phyloP scores from a whole-genome alignment of 1,140 invertebrate species.

The Achatina immaculata region DNA sequence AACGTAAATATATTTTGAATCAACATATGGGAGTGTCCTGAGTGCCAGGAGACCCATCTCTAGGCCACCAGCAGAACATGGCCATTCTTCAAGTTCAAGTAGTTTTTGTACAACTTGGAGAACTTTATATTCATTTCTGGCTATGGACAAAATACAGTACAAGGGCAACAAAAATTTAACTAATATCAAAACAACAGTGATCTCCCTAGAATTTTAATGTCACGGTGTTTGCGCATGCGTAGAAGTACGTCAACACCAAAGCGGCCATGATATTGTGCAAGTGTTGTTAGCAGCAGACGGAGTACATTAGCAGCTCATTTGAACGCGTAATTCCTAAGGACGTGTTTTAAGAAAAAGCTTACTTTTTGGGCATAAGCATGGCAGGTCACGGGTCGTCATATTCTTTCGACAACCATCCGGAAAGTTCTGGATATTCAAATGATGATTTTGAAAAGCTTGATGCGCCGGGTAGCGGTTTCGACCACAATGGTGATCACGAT shows the following conservation, averaged over 20 bases:
- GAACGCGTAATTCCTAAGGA: not conserved
- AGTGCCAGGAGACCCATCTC: no score
- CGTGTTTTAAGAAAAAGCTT: not conserved
- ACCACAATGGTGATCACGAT: constrained; percentile 6
- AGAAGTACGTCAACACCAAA: constrained; percentile 40
- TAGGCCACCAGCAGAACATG: no score
- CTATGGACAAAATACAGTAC: no score
- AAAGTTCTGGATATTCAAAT: constrained; percentile 40
- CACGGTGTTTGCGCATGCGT: constrained; percentile 35
- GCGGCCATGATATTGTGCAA: constrained; percentile 38
- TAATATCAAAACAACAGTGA: no score
- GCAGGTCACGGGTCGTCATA: constrained; percentile 9
- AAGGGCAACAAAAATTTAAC: no score
- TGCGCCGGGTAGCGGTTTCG: constrained; percentile 32
- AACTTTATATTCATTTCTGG: no score
- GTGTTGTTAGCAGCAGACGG: not conserved
- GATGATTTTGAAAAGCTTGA: constrained; percentile 56
- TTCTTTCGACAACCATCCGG: constrained; percentile 27
- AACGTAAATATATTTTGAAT: no score
- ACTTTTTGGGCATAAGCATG: constrained; percentile 21
- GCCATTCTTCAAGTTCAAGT: no score
- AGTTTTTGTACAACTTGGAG: no score
- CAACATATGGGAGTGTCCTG: no score
- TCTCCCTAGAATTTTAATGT: constrained; percentile 2
- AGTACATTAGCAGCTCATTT: not conserved